Evolutionary conservation across 1,140 invertebrate species (phyloP).

Genomic region (Calycopis cecrops): DNA sequence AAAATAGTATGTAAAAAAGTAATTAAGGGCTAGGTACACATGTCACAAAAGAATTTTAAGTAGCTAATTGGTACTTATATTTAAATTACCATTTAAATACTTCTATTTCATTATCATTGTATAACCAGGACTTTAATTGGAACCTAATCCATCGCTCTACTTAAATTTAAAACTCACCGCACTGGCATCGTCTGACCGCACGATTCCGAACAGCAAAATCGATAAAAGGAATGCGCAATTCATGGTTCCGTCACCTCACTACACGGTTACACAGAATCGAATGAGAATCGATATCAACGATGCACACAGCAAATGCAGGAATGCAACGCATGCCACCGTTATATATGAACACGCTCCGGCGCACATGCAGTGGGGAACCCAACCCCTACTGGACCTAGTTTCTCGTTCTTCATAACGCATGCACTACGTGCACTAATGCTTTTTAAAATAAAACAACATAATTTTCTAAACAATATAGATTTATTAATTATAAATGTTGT

Average conservation of each 20-base stretch:
- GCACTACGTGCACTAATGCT: no score
- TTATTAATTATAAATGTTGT: no score
- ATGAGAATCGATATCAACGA: constrained; percentile 24
- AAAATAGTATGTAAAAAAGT: no score
- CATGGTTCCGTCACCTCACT: constrained; percentile 45
- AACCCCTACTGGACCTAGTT: constrained; percentile 8
- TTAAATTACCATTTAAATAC: no score
- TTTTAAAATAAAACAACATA: no score
- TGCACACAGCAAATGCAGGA: constrained; percentile 52
- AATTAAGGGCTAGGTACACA: no score
- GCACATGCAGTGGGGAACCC: constrained; percentile 42
- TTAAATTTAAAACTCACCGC: constrained; percentile 38
- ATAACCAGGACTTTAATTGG: no score
- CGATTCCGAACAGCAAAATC: constrained; percentile 52
- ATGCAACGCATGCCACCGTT: constrained; percentile 37
- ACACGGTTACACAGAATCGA: constrained; percentile 1
- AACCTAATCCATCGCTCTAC: no score
- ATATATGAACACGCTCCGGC: constrained; percentile 49
- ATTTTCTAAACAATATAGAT: no score
- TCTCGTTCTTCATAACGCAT: not conserved
- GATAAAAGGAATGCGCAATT: constrained; percentile 33
- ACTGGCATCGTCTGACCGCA: constrained; percentile 45
- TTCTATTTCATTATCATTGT: no score
- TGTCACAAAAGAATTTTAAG: no score
- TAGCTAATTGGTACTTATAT: no score